Evolutionary conservation across 2,797 vertebrate species (phyloP), one percentile per base, ranked within the genome.

Genomic region (Poecilia velifera): DNA sequence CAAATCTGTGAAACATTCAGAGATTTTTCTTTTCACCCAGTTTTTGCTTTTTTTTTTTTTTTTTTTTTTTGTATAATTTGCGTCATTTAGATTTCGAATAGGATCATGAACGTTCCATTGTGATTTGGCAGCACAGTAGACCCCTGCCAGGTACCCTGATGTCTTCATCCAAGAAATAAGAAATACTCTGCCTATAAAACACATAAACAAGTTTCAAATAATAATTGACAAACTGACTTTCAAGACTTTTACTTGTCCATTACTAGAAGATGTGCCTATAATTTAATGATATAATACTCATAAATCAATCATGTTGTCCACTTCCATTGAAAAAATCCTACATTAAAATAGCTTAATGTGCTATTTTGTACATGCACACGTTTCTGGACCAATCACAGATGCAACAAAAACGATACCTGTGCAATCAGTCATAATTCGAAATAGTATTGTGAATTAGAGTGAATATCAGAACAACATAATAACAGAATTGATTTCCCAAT

Each of bases 401-500:
- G 16, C 46, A 22, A 81, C 16, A 81, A 73, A 78, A 80, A 80
- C n/a, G 28, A 64, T 39, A 76, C 75, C 62, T 83, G 53, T 64
- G 70, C 77, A 86, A 89, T 92, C 82, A 86, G 91, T 92, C 87
- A 85, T 81, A 86, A 86, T 76, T 89, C 77, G 66, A 87, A 91
- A 87, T 77, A 88, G 82, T 84, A 88, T 79, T 87, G 78, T 82
- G 34, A 91, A 90, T 88, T 86, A 81, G 71, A 89, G 85, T 78
- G 77, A 91, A 90, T 91, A 93, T 92, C 88, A 94, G 88, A 88
- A 89, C 78, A 86, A 91, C 86, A 91, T 93, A 90, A 87, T 92
- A 94, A 92, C 91, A 91, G 77, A 81, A 89, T 55, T 93, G 91
- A 94, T 95, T 95, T 95, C 93, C 93, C 94, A 85, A 82, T 90